phyloP scores from a whole-genome alignment of 2,888 invertebrate genomes.

The Epistrophella euchroma region DNA sequence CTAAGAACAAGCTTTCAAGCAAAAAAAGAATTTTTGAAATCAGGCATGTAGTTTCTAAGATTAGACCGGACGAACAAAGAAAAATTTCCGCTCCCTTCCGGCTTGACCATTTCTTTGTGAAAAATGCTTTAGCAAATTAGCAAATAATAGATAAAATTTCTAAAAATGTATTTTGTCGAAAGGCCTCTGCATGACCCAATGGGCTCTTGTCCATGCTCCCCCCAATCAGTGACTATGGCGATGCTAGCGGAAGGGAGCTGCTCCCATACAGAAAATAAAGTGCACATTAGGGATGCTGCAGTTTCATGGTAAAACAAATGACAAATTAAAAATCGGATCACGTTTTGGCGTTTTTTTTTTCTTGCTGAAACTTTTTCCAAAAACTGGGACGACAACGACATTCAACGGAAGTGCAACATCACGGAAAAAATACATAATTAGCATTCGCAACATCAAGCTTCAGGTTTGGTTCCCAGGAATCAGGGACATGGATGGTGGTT shows the following conservation, averaged over 20 bases:
- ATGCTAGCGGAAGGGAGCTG: not conserved
- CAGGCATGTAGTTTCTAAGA: no score
- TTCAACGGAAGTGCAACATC: conserved; percentile 70
- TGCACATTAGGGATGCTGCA: conserved; percentile 59
- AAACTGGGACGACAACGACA: conserved; percentile 56
- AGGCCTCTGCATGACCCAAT: not conserved
- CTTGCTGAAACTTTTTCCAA: conserved; percentile 58
- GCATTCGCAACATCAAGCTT: conserved; percentile 65
- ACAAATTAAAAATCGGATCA: conserved; percentile 75
- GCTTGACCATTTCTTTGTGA: no score
- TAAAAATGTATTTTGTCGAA: not conserved
- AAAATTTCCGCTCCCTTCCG: no score
- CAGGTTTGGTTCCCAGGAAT: conserved; percentile 27
- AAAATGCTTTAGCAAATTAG: no score
- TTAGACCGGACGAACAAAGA: no score
- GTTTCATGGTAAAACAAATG: conserved; percentile 53
- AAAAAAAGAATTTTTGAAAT: no score
- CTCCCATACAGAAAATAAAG: conserved; percentile 27
- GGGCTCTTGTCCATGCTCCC: not conserved
- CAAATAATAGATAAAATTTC: no score
- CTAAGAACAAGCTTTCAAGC: no score
- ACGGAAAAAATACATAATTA: conserved; percentile 73
- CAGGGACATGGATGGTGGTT: conserved; percentile 22
- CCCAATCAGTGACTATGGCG: not conserved
- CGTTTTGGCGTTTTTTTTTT: conserved; percentile 66